A percentile compares a stretch with the other conserved stretches of the same genome.
Evolutionary conservation across 2,888 invertebrate genomes (phyloP).

Genomic region (Andrena hattorfiana): DNA sequence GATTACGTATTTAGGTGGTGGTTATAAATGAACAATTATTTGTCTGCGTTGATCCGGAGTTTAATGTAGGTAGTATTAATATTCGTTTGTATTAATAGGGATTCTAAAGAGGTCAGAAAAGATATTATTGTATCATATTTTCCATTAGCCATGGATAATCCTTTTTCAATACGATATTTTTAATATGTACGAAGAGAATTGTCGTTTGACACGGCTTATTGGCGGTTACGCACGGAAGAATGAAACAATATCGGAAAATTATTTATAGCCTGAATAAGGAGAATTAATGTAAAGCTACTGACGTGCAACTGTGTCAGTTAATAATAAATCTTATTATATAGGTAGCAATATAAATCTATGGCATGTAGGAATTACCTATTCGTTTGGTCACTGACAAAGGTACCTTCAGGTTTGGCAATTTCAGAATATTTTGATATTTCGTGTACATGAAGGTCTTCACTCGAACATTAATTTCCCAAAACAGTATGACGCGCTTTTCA

Average conservation of each 20-base stretch:
- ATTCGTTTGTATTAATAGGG: conserved; percentile 17
- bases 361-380: not conserved
- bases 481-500: too few relatives aligned
- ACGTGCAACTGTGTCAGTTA: conserved; percentile 52
- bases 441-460: too few relatives aligned
- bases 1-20: too few relatives aligned
- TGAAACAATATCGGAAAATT: conserved; percentile 68
- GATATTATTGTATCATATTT: conserved; percentile 39
- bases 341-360: conserved; percentile 8
- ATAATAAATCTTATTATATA: conserved; percentile 41
- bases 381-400: not conserved
- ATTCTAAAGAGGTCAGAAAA: conserved; percentile 31
- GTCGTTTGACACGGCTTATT: conserved; percentile 30
- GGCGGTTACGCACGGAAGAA: conserved; percentile 48
- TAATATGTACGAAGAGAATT: conserved; percentile 47
- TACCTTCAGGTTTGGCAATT: not conserved
- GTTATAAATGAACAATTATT: too few relatives aligned
- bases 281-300: conserved; percentile 57
- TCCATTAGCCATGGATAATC: conserved; percentile 27
- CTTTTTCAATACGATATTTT: conserved; percentile 45
- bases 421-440: not conserved
- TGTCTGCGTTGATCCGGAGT: not conserved
- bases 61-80: conserved; percentile 2
- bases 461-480: too few relatives aligned
- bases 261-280: conserved; percentile 67